Percentiles rank a stretch among this genome's conserved stretches.
Evolutionary conservation across 2,113 vertebrate genomes (phyloP).

Genomic region (Paratilapia polleni): DNA sequence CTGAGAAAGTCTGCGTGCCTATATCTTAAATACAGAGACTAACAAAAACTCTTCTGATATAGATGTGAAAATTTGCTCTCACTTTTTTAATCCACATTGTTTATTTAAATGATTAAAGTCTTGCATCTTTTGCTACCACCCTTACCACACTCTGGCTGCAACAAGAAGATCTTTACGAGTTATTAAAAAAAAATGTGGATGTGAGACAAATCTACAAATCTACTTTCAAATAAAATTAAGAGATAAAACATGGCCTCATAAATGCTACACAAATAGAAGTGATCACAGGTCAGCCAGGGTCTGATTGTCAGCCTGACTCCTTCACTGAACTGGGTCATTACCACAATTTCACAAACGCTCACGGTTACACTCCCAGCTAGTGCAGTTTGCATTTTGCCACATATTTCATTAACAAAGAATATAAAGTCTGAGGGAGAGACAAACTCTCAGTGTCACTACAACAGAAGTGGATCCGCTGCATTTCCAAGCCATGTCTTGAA

Average conservation of each 20-base stretch:
- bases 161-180: too few relatives aligned
- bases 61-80: neutral
- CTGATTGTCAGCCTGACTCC: neutral
- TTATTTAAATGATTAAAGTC: too few relatives aligned
- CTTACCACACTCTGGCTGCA: too few relatives aligned
- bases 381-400: neutral
- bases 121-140: too few relatives aligned
- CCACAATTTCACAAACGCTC: neutral
- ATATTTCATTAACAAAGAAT: neutral
- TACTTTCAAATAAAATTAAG: neutral
- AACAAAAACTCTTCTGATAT: fast-evolving
- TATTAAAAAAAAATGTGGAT: neutral
- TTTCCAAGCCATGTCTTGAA: neutral
- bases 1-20: neutral
- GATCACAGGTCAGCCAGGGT: neutral
- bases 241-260: neutral
- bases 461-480: neutral
- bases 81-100: too few relatives aligned
- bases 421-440: neutral
- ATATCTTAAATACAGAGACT: neutral
- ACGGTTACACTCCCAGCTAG: neutral
- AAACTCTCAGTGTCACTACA: neutral
- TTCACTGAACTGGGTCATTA: neutral
- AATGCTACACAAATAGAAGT: neutral
- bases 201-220: neutral